Percentiles rank a stretch among this genome's conserved stretches.
phyloP scores from a whole-genome alignment of 2,113 vertebrate species.

The Phyllostomus discolor region DNA sequence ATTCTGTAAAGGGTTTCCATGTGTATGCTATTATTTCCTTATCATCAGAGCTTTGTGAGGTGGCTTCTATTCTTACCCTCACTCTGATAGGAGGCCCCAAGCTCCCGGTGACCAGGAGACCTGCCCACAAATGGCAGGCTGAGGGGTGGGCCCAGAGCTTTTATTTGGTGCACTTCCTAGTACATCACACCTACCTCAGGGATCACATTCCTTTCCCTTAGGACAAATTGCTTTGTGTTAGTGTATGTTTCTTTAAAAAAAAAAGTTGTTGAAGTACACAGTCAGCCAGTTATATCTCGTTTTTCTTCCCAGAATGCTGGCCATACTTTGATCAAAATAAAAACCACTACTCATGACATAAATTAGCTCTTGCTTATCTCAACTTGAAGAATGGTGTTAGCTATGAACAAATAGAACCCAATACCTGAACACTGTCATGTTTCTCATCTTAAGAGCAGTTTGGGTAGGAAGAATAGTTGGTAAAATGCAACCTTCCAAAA shows the following conservation, averaged over 20 bases:
- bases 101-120: background rate
- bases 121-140: background rate
- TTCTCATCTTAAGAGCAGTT: constrained; percentile 32
- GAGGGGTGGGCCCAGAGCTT: background rate
- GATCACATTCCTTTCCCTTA: background rate
- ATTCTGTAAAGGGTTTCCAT: background rate
- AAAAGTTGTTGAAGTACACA: background rate
- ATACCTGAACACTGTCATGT: background rate
- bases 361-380: background rate
- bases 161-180: background rate
- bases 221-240: background rate
- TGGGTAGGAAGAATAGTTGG: background rate
- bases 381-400: background rate
- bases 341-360: background rate
- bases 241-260: background rate
- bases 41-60: background rate
- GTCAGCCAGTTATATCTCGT: background rate
- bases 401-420: background rate
- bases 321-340: background rate
- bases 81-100: background rate
- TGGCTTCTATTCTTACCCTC: background rate
- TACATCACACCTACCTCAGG: background rate
- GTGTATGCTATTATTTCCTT: background rate
- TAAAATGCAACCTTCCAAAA: background rate
- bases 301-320: constrained; percentile 11